Percentiles rank a stretch among this genome's conserved stretches.
These are phyloP conservation scores for Buathra laborator DNA, from an alignment of 2,888 invertebrate species.

Conservation along the genomic window DNA sequence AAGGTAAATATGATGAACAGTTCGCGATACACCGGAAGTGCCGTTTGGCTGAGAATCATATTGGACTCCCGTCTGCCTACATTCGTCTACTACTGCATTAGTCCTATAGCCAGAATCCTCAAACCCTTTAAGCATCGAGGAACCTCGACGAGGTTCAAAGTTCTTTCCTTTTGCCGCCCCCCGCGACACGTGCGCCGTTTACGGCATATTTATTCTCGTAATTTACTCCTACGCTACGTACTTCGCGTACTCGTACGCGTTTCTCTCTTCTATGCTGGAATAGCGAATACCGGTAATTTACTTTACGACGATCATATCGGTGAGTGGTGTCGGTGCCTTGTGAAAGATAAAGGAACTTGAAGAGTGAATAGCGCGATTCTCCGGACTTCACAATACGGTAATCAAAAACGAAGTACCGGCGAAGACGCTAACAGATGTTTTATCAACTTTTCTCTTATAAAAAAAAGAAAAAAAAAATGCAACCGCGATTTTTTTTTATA, in stretches of 20 bases:
- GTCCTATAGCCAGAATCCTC: constrained; percentile 33
- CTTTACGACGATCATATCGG: constrained; percentile 81
- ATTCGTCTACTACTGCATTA: neutral
- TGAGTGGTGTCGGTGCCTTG: constrained; percentile 71
- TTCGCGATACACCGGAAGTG: constrained; percentile 15
- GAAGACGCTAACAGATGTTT: neutral
- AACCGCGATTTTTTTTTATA: neutral
- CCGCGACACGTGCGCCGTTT: constrained; percentile 72
- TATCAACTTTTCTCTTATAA: neutral
- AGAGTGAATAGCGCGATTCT: constrained; percentile 11
- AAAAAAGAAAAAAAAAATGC: too few species aligned
- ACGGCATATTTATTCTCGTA: constrained; percentile 82
- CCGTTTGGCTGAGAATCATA: neutral
- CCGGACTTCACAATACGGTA: constrained; percentile 13
- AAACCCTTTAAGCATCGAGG: constrained; percentile 70
- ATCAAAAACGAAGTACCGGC: neutral
- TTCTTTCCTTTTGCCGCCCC: constrained; percentile 66
- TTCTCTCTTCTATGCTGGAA: constrained; percentile 48
- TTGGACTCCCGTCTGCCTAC: neutral
- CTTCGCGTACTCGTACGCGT: neutral
- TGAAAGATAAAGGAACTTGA: constrained; percentile 47
- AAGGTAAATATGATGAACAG: neutral
- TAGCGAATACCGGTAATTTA: constrained; percentile 75
- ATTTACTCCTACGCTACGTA: constrained; percentile 80
- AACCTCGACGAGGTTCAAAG: constrained; percentile 79